phyloP scores from a whole-genome alignment of 2,888 invertebrate species.

The Leptothorax acervorum region DNA sequence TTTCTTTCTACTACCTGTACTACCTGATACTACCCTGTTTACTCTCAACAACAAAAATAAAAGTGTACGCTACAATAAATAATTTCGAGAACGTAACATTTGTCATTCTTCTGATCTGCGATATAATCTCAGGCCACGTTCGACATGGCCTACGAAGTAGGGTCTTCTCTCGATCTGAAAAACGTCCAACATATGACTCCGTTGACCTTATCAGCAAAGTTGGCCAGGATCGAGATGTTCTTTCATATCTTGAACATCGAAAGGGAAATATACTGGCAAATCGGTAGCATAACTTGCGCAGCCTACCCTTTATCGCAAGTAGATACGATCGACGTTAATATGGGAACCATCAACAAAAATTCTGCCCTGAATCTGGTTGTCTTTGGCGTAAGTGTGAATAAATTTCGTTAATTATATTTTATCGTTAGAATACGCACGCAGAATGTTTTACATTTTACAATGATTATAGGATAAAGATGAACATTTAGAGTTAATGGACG shows the following conservation, averaged over 20 bases:
- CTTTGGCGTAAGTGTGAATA: conserved; percentile 92
- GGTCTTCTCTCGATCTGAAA: conserved; percentile 94
- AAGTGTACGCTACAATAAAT: no score
- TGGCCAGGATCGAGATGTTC: conserved; percentile 97
- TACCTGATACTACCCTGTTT: background rate
- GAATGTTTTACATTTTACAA: background rate
- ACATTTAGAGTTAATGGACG: conserved; percentile 97
- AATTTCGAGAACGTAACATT: background rate
- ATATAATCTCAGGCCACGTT: conserved; percentile 90
- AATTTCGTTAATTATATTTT: background rate
- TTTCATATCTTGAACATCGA: conserved; percentile 98
- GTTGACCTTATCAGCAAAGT: conserved; percentile 96
- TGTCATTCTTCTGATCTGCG: background rate
- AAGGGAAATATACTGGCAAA: conserved; percentile 98
- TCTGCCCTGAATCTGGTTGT: conserved; percentile 98
- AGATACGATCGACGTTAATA: conserved; percentile 97
- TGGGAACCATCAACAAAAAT: conserved; percentile 97
- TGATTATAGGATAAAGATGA: conserved; percentile 94
- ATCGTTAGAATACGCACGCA: background rate
- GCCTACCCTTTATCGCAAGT: conserved; percentile 98
- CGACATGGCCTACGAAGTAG: conserved; percentile 97
- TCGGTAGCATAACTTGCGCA: conserved; percentile 98
- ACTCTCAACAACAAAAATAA: background rate
- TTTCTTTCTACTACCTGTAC: no score
- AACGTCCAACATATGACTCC: conserved; percentile 96